These are phyloP conservation scores for Urophycis tenuis DNA, from an alignment of 2,797 vertebrate species.

Conservation along the genomic window DNA sequence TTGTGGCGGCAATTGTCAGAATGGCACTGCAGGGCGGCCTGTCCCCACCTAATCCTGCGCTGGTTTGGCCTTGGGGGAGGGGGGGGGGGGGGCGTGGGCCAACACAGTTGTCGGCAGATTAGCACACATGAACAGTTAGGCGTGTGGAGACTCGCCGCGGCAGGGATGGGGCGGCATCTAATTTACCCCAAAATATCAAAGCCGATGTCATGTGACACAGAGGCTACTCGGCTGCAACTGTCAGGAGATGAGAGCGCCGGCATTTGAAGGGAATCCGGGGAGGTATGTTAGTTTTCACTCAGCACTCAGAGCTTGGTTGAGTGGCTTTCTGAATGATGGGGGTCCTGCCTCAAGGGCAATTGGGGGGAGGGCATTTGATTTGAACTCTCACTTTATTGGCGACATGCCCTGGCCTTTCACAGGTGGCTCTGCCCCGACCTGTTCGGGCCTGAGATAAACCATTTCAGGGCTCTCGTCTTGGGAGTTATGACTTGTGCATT, in stretches of 20 bases:
- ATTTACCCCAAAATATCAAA: slow-evolving; percentile 57
- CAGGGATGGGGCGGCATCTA: slow-evolving; percentile 42
- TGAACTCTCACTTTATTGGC: not conserved
- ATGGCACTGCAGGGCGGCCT: slow-evolving; percentile 5
- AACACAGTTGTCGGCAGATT: slow-evolving; percentile 47
- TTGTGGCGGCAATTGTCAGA: slow-evolving; percentile 19
- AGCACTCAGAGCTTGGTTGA: not conserved
- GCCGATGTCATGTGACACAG: slow-evolving; percentile 33
- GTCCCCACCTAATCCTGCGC: slow-evolving; percentile 39
- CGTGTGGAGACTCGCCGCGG: slow-evolving; percentile 57
- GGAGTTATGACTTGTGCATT: slow-evolving; percentile 7
- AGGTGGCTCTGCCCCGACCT: slow-evolving; percentile 38
- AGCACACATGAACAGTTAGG: slow-evolving; percentile 39
- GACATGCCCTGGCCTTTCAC: slow-evolving; percentile 23
- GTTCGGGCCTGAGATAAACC: slow-evolving; percentile 12
- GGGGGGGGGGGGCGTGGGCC: slow-evolving; percentile 67
- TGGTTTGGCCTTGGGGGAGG: slow-evolving; percentile 48
- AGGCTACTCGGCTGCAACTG: slow-evolving; percentile 38
- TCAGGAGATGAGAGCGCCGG: slow-evolving; percentile 29
- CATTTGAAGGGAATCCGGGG: not conserved
- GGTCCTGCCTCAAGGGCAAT: not conserved
- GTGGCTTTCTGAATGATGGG: slow-evolving; percentile 20
- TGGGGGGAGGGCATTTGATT: slow-evolving; percentile 11
- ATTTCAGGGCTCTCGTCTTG: not conserved
- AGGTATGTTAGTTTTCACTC: not conserved